These are phyloP conservation scores for Trachelus troglodyta DNA, from an alignment of 2,888 invertebrate genomes.

Conservation along the genomic window DNA sequence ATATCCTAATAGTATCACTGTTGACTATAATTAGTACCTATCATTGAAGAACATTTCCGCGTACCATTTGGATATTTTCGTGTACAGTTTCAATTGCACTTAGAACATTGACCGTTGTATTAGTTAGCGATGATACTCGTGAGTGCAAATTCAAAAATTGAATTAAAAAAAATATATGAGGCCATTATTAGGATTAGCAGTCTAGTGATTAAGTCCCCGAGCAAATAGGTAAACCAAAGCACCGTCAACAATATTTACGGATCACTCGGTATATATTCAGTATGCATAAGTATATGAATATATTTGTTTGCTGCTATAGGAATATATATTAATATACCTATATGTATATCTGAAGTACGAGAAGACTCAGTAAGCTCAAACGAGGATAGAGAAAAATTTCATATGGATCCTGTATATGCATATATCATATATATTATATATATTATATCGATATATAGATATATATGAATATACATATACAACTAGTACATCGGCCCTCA, in stretches of 20 bases:
- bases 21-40: not conserved
- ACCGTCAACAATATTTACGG: not conserved
- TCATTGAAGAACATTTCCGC: not conserved
- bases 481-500: not conserved
- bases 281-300: not conserved
- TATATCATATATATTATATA: not conserved
- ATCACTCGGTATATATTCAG: not conserved
- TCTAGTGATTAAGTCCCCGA: not conserved
- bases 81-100: not conserved
- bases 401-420: not conserved
- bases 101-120: not conserved
- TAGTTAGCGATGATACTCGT: not conserved
- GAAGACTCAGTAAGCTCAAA: not conserved
- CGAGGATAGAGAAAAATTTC: not conserved
- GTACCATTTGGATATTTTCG: not conserved
- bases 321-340: not conserved
- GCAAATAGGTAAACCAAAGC: not conserved
- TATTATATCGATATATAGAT: not conserved
- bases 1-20: not conserved
- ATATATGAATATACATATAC: not conserved
- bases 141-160: not conserved
- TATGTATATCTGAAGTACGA: not conserved
- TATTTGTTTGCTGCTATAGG: not conserved
- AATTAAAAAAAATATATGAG: not conserved
- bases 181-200: not conserved